These are phyloP conservation scores for Synanthedon andrenaeformis DNA, from an alignment of 2,888 invertebrate genomes.

Conservation along the genomic window DNA sequence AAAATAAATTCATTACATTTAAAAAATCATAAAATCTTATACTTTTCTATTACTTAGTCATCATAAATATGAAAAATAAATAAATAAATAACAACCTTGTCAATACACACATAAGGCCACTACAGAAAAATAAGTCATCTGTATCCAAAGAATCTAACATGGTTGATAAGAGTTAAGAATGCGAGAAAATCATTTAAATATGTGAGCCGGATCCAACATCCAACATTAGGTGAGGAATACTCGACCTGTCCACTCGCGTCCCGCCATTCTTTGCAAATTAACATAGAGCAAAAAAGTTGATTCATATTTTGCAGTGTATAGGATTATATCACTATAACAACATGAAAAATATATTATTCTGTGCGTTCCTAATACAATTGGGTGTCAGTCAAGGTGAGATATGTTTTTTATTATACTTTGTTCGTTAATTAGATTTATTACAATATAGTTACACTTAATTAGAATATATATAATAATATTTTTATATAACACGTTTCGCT, in stretches of 20 bases:
- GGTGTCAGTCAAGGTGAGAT: not conserved
- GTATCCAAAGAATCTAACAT: conserved; percentile 1
- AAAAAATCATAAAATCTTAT: too few species aligned
- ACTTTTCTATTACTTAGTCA: too few species aligned
- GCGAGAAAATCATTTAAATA: conserved; percentile 12
- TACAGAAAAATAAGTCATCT: not conserved
- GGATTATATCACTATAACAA: not conserved
- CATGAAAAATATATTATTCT: not conserved
- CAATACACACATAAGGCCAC: too few species aligned
- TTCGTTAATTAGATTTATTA: not conserved
- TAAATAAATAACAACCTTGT: too few species aligned
- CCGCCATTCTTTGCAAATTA: not conserved
- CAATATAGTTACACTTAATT: too few species aligned
- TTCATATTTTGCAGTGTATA: not conserved
- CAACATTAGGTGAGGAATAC: conserved; percentile 10
- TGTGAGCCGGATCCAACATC: conserved; percentile 4
- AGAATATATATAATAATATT: too few species aligned
- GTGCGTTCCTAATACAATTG: not conserved
- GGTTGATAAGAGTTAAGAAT: conserved; percentile 14
- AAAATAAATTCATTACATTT: too few species aligned
- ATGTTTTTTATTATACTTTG: not conserved
- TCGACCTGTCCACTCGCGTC: conserved; percentile 3
- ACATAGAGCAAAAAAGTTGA: not conserved
- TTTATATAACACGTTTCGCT: too few species aligned
- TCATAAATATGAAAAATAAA: too few species aligned